A percentile compares a stretch with the other conserved stretches of the same genome.
Evolutionary conservation across 2,113 vertebrate genomes (phyloP).

Genomic region (Siniperca knerii): DNA sequence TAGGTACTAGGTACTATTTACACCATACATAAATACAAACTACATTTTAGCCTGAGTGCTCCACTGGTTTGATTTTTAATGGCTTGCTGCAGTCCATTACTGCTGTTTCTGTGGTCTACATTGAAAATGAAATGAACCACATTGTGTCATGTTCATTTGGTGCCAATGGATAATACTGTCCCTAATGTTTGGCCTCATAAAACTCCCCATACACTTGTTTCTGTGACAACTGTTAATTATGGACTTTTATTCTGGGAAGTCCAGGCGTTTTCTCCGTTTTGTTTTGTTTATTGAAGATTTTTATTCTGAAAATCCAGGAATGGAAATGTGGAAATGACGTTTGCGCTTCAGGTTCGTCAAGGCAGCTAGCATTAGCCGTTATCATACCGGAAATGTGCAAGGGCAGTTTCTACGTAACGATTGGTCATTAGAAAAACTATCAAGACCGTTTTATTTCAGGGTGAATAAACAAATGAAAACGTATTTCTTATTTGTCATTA

Average conservation of each 20-base stretch:
- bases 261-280: neutral
- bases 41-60: neutral
- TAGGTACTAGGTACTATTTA: neutral
- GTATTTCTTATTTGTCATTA: fast-evolving
- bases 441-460: fast-evolving
- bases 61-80: neutral
- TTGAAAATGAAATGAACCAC: neutral
- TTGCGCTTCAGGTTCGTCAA: fast-evolving
- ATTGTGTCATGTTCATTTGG: neutral
- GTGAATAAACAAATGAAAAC: neutral
- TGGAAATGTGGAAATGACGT: conserved; percentile 18
- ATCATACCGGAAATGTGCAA: neutral
- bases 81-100: neutral
- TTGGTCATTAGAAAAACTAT: neutral
- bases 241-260: neutral
- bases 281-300: neutral
- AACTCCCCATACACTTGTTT: neutral
- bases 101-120: neutral
- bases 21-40: neutral
- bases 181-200: neutral
- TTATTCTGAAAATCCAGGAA: conserved; percentile 5
- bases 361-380: neutral
- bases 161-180: neutral
- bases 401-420: fast-evolving
- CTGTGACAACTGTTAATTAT: no score